Base-by-base conservation (phyloP, 2,888 invertebrate genomes). In the Leptodirus hochenwartii region DNA sequence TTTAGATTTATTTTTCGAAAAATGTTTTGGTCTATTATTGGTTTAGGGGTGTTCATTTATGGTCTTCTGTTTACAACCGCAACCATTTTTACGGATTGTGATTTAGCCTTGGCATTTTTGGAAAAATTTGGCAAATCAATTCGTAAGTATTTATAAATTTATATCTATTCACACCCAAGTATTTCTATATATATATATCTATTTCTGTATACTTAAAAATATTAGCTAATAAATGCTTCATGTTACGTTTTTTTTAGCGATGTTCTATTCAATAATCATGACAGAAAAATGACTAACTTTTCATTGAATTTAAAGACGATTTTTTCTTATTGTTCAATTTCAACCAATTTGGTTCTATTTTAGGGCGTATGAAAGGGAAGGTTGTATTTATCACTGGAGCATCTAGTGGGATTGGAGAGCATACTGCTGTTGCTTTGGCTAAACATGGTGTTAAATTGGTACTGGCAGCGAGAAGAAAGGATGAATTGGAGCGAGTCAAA, bases 341-440 rank as follows among this genome's bases (percentile, higher is more conserved):
- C 28, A 3, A 9, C 4, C 4, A 29, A 6, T 31, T 17, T 25
- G 10, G 5, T 17, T 29, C 32, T 17, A 13, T 34, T 32, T 30
- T 17, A 43, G 43, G 36, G 27, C 33, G 35, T 15, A 29, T 45
- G 26, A 39, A 37, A 25, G 45, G 71, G 1, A 70, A 80, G 51
- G 79, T 82, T 3, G 69, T 81, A 2, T 85, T 84, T 74, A 71
- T 85, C 39, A 80, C 79, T 2, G 84, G 84, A 23, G 79, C 82
- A 1, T 82, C 82, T 0, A 77, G 78, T 55, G 84, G 84, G 9
- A 82, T 85, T 36, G 84, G 84, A 3, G 76, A 78, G 53, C 53
- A 64, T 37, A 54, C 79, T 26, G 79, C 81, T 0, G 61, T 76
- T 37, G 62, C 64, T 12, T 52, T 80, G 28, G 74, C 80, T 1